Evolutionary conservation across 2,888 invertebrate genomes (phyloP).

Genomic region (Macrosoma leucophasiata): DNA sequence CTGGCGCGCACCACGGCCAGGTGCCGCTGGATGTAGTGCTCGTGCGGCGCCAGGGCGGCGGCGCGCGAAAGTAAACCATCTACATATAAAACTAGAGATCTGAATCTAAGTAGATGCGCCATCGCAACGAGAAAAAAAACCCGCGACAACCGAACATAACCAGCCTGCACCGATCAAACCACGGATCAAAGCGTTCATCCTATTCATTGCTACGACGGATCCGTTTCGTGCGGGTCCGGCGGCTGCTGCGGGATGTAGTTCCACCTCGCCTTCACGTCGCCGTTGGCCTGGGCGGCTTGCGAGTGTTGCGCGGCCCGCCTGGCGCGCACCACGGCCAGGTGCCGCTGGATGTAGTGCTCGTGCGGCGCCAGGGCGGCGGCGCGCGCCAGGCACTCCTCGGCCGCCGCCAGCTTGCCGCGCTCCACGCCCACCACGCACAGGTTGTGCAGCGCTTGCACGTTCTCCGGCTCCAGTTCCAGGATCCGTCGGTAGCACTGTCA

Average conservation of each 20-base stretch:
- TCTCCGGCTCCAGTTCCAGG: constrained; percentile 89
- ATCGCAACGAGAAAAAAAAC: no score
- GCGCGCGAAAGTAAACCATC: constrained; percentile 88
- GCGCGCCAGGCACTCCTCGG: constrained; percentile 88
- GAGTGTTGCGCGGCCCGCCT: constrained; percentile 44
- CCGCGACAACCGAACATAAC: no score
- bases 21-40: constrained; percentile 94
- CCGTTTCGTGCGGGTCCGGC: constrained; percentile 54
- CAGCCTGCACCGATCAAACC: no score
- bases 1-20: constrained; percentile 85
- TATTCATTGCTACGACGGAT: constrained; percentile 48
- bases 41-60: constrained; percentile 85
- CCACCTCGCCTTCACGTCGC: constrained; percentile 58
- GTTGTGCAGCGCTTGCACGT: constrained; percentile 96
- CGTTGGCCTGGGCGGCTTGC: constrained; percentile 27
- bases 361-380: constrained; percentile 89
- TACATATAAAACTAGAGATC: no score
- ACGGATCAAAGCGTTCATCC: no score
- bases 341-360: constrained; percentile 93
- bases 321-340: constrained; percentile 90
- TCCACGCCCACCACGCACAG: constrained; percentile 97
- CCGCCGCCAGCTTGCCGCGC: constrained; percentile 88
- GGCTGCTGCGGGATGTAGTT: constrained; percentile 66
- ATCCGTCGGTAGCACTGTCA: constrained; percentile 95
- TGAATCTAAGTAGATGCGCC: no score